These are phyloP conservation scores for Lasioglossum morio DNA, from an alignment of 2,888 invertebrate genomes.

Conservation along the genomic window DNA sequence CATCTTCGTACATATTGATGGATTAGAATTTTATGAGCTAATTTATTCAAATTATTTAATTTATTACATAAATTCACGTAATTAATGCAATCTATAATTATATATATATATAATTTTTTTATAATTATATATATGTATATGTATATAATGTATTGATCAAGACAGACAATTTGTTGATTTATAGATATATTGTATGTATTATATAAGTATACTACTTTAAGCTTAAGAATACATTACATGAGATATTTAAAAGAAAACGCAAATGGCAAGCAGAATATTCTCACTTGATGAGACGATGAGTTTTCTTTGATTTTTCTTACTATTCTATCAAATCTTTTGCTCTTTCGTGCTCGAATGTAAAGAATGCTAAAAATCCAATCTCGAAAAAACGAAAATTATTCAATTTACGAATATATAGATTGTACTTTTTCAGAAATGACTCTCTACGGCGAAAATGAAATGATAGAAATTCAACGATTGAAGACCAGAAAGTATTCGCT, in stretches of 20 bases:
- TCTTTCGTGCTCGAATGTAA: conserved; percentile 21
- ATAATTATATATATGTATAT: background rate
- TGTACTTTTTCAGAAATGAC: background rate
- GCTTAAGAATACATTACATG: conserved; percentile 42
- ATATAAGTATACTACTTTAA: conserved; percentile 54
- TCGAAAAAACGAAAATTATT: conserved; percentile 23
- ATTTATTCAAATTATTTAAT: conserved; percentile 56
- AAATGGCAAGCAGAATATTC: conserved; percentile 37
- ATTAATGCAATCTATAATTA: conserved; percentile 22
- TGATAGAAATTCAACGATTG: conserved; percentile 25
- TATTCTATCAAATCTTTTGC: conserved; percentile 24
- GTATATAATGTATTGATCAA: conserved; percentile 14
- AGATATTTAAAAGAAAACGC: conserved; percentile 41
- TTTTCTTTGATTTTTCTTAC: conserved; percentile 21
- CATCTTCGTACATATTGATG: conserved; percentile 54
- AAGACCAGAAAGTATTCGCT: conserved; percentile 25
- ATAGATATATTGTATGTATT: conserved; percentile 48
- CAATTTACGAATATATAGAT: conserved; percentile 15
- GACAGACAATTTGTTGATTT: conserved; percentile 36
- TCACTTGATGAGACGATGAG: conserved; percentile 27
- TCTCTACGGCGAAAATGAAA: background rate
- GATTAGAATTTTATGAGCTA: conserved; percentile 53
- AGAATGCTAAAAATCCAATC: conserved; percentile 16
- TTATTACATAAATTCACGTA: conserved; percentile 51
- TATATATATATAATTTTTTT: background rate